Conservation (phyloP, 2,113 vertebrate genomes). For the Calyptomena viridis region DNA sequence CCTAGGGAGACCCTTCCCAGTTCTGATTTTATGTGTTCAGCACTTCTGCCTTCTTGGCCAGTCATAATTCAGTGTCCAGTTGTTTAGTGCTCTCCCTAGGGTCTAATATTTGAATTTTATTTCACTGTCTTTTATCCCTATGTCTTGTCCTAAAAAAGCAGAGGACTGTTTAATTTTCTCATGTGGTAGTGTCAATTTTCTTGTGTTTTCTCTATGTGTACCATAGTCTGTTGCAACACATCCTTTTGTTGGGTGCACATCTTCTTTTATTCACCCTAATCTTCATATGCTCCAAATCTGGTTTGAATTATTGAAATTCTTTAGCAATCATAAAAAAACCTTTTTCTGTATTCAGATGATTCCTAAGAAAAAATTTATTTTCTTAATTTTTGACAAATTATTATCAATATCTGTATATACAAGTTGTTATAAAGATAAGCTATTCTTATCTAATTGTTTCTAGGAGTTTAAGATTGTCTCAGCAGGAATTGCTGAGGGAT, state of each 20-base stretch:
- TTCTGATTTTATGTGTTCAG: neutral
- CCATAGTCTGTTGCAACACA: rapidly evolving
- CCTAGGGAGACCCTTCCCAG: neutral
- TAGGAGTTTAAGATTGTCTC: conserved; percentile 51
- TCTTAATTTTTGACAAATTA: conserved; percentile 8
- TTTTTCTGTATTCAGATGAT: neutral
- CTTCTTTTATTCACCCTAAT: neutral
- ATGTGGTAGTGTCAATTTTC: neutral
- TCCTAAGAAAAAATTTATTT: neutral
- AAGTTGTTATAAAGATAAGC: conserved; percentile 15
- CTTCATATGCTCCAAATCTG: neutral
- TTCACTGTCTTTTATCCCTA: neutral
- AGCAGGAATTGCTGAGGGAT: conserved; percentile 65
- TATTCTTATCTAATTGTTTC: conserved; percentile 55
- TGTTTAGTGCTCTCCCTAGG: neutral
- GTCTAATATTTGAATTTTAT: neutral
- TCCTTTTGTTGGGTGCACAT: neutral
- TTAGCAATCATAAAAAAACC: neutral
- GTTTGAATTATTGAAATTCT: neutral
- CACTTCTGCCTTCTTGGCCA: neutral
- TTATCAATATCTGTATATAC: conserved; percentile 22
- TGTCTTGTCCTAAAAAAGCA: neutral
- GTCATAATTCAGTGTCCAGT: neutral
- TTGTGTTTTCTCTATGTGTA: neutral
- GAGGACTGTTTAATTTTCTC: neutral